Conservation (phyloP, 2,888 invertebrate genomes). For the Drosophila diplacantha region DNA sequence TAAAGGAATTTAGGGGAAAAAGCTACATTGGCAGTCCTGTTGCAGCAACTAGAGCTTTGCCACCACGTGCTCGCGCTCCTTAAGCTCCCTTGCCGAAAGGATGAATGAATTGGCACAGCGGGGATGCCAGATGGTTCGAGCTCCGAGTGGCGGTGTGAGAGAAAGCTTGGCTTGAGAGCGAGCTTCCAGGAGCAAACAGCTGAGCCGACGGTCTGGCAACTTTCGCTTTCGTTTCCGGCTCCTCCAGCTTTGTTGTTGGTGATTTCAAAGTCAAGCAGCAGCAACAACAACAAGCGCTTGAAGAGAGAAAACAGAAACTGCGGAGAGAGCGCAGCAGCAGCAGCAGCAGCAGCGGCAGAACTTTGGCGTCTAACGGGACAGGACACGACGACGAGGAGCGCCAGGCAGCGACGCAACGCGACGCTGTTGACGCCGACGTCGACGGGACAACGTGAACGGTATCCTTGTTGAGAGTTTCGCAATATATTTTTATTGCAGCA, state of each 20-base stretch:
- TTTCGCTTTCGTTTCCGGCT: constrained; percentile 65
- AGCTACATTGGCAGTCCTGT: neutral
- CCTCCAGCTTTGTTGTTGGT: constrained; percentile 59
- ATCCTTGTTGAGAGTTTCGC: constrained; percentile 75
- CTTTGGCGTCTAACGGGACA: constrained; percentile 53
- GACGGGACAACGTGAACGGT: constrained; percentile 52
- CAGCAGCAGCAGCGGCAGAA: constrained; percentile 41
- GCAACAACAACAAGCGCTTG: constrained; percentile 48
- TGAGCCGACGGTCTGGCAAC: constrained; percentile 52
- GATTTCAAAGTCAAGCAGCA: constrained; percentile 69
- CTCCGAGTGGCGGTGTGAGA: neutral
- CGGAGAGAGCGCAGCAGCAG: constrained; percentile 30
- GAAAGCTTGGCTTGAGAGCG: constrained; percentile 4
- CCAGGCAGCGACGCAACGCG: constrained; percentile 30
- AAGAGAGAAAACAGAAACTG: constrained; percentile 34
- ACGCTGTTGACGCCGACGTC: constrained; percentile 15
- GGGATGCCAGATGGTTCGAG: constrained; percentile 50
- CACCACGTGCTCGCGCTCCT: constrained; percentile 13
- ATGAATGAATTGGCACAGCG: constrained; percentile 54
- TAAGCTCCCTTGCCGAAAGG: constrained; percentile 15
- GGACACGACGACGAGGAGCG: constrained; percentile 35
- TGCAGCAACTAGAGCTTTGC: constrained; percentile 9
- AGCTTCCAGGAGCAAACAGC: constrained; percentile 18
- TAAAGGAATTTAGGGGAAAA: neutral
- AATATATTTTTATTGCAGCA: constrained; percentile 73